Conservation (phyloP, 1,140 invertebrate genomes). For the Caerostris extrusa region DNA sequence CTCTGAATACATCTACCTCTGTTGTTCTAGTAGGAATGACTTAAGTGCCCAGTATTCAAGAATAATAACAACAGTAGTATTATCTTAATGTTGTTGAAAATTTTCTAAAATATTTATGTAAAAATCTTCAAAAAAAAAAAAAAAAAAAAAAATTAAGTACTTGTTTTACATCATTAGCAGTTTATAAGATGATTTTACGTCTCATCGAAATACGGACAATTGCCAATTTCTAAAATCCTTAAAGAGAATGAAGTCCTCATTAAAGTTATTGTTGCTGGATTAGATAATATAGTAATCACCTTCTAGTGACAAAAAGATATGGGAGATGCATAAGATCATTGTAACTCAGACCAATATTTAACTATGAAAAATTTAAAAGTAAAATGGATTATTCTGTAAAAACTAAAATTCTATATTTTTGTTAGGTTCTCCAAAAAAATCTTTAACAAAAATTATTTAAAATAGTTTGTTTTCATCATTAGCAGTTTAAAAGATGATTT, state of each 20-base stretch:
- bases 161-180: background rate
- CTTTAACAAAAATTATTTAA: background rate
- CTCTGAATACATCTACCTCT: too few relatives aligned
- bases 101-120: too few relatives aligned
- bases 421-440: too few relatives aligned
- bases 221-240: slow-evolving; percentile 48
- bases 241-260: slow-evolving; percentile 84
- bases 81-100: too few relatives aligned
- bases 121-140: too few relatives aligned
- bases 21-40: too few relatives aligned
- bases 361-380: background rate
- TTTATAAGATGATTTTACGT: background rate
- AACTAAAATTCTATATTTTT: too few relatives aligned
- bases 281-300: slow-evolving; percentile 85
- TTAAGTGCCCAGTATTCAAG: too few relatives aligned
- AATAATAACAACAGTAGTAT: too few relatives aligned
- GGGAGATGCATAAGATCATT: slow-evolving; percentile 83
- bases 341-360: background rate
- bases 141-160: background rate
- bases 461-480: background rate
- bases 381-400: too few relatives aligned
- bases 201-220: slow-evolving; percentile 47
- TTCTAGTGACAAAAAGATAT: slow-evolving; percentile 86
- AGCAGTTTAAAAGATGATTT: background rate
- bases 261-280: slow-evolving; percentile 86